These are phyloP conservation scores for Setophaga coronata DNA, from an alignment of 2,113 vertebrate species.

Conservation along the genomic window DNA sequence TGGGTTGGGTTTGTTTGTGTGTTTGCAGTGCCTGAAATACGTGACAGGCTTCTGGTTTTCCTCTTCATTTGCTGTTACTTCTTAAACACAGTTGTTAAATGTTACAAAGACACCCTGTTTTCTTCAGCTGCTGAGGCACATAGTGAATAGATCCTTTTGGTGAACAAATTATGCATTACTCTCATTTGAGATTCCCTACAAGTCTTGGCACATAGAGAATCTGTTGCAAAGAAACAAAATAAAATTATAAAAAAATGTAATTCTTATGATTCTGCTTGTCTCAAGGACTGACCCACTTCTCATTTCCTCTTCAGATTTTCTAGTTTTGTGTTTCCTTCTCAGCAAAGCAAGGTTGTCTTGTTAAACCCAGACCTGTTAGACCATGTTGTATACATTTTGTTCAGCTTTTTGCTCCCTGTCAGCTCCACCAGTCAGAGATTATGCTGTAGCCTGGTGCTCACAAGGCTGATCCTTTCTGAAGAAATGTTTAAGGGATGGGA, in stretches of 20 bases:
- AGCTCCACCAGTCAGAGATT: not conserved
- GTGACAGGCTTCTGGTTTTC: constrained; percentile 51
- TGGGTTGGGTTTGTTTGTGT: constrained; percentile 16
- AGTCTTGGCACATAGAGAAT: not conserved
- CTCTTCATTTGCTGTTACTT: constrained; percentile 28
- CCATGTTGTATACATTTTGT: not conserved
- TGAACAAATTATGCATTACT: not conserved
- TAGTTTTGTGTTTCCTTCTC: not conserved
- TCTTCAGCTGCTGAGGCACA: not conserved
- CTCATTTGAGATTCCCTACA: not conserved
- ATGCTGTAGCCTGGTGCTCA: not conserved
- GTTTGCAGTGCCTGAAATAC: constrained; percentile 13
- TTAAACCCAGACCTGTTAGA: not conserved
- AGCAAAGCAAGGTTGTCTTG: not conserved
- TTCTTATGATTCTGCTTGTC: not conserved
- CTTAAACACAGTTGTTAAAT: not conserved
- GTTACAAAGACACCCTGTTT: not conserved
- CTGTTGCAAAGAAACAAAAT: not conserved
- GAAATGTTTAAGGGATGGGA: not conserved
- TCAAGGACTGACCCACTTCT: not conserved
- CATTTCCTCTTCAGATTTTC: not conserved
- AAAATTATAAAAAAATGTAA: not conserved
- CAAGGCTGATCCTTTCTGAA: not conserved
- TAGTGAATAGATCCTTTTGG: not conserved
- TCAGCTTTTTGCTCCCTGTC: not conserved